A percentile compares a stretch with the other conserved stretches of the same genome.
These are phyloP conservation scores for Chymomyza fuscimana DNA, from an alignment of 2,888 invertebrate species.

Conservation along the genomic window DNA sequence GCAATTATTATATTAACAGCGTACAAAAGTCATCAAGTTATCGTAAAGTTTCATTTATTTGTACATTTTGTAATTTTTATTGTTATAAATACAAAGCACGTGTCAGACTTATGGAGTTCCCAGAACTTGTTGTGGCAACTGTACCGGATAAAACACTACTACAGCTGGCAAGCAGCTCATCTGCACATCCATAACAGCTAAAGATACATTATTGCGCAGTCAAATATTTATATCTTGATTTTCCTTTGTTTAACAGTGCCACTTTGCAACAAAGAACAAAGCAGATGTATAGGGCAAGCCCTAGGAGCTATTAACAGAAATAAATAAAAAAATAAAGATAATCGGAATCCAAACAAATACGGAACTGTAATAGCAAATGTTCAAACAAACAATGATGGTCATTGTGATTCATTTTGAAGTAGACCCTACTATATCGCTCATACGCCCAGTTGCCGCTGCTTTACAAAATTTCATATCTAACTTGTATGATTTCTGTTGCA, in stretches of 20 bases:
- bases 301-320: neutral
- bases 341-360: neutral
- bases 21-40: neutral
- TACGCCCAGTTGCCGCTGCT: constrained; percentile 26
- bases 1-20: neutral
- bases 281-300: constrained; percentile 7
- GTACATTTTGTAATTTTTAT: neutral
- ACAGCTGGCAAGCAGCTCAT: neutral
- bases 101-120: constrained; percentile 2
- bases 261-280: constrained; percentile 48
- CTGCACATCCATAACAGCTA: constrained; percentile 4
- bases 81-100: constrained; percentile 17
- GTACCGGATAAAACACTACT: constrained; percentile 34
- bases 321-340: constrained; percentile 30
- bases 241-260: constrained; percentile 42
- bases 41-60: neutral
- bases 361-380: constrained; percentile 15
- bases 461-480: neutral
- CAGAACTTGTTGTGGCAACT: constrained; percentile 31
- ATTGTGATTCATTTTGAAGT: neutral
- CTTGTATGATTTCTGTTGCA: constrained; percentile 17
- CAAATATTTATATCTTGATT: constrained; percentile 45
- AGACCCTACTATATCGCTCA: constrained; percentile 22
- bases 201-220: constrained; percentile 26
- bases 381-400: neutral